Evolutionary conservation across 2,113 vertebrate genomes (phyloP), one percentile per base, ranked within the genome.

Genomic region (Pterocles gutturalis): DNA sequence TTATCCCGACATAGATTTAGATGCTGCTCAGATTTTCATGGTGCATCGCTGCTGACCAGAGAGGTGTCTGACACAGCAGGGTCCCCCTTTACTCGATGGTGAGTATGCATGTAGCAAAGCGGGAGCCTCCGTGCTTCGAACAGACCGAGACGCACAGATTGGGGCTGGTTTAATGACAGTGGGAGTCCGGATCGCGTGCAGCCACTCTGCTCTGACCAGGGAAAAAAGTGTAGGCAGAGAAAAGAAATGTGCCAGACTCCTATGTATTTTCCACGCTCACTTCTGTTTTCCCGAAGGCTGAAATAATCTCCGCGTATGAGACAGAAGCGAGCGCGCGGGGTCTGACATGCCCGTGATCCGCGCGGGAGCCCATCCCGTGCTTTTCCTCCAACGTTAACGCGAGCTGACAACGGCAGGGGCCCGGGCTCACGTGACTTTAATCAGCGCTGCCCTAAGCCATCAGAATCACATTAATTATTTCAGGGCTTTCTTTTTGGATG

Each of bases 361-460:
- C 43, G 53, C 36, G 87, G 85, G 87, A 96, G 88, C 90, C 18
- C 91, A 70, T 89, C 86, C 78, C 36, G 55, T 76, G 5, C 94
- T 95, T 87, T 90, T 91, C 93, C 95, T 83, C 90, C 95, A 53
- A 92, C 86, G 43, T 90, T 98, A 97, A 98, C 96, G 83, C 8
- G 93, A 96, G 97, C 98, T 97, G 98, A 98, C 98, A 98, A 87
- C 76, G 90, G 94, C 96, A 96, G 80, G 95, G 98, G 97, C 97
- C 95, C 75, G 73, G n/a, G 95, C 97, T 98, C 97, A 97, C 89
- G 83, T 97, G 97, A 97, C 96, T 95, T 92, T 96, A 92, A 95
- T 97, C 88, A 95, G 95, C 11, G 62, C 29, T 57, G 97, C 92
- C 83, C 94, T 77, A 20, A 96, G 98, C 95, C 95, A 97, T 61